Evolutionary conservation across 2,888 invertebrate genomes (phyloP).

Genomic region (Lasioglossum calceatum): DNA sequence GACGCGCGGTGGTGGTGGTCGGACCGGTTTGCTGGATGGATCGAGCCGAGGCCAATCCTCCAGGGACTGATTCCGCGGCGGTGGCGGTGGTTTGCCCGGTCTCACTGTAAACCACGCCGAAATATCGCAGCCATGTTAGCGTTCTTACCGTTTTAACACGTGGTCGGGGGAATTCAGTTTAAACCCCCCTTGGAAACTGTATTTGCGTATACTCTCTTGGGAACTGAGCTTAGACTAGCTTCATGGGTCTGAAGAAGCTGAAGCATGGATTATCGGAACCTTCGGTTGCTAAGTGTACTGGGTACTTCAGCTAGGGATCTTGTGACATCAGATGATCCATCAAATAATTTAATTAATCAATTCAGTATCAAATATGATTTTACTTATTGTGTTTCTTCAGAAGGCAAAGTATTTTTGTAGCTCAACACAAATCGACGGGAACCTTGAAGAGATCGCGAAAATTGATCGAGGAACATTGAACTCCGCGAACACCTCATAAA

Average conservation of each 20-base stretch:
- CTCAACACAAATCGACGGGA: neutral
- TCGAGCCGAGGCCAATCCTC: slow-evolving; percentile 85
- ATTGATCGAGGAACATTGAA: neutral
- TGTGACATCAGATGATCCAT: neutral
- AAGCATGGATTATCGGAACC: neutral
- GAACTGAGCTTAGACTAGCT: neutral
- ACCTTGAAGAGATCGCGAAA: neutral
- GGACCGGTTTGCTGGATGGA: slow-evolving; percentile 86
- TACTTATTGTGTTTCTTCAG: neutral
- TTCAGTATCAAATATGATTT: neutral
- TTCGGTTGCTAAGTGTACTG: neutral
- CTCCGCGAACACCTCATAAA: neutral
- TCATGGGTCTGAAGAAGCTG: neutral
- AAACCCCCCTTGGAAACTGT: neutral
- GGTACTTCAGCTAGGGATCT: neutral
- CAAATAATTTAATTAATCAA: neutral
- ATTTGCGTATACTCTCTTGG: neutral
- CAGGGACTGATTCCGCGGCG: slow-evolving; percentile 87
- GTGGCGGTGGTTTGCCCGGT: slow-evolving; percentile 91
- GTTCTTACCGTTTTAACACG: slow-evolving; percentile 2
- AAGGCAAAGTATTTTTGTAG: neutral
- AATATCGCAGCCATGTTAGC: slow-evolving; percentile 29
- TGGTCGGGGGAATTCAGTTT: neutral
- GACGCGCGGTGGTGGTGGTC: slow-evolving; percentile 89
- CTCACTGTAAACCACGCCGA: slow-evolving; percentile 80